phyloP scores from a whole-genome alignment of 2,797 vertebrate genomes.

The Helarctos malayanus region DNA sequence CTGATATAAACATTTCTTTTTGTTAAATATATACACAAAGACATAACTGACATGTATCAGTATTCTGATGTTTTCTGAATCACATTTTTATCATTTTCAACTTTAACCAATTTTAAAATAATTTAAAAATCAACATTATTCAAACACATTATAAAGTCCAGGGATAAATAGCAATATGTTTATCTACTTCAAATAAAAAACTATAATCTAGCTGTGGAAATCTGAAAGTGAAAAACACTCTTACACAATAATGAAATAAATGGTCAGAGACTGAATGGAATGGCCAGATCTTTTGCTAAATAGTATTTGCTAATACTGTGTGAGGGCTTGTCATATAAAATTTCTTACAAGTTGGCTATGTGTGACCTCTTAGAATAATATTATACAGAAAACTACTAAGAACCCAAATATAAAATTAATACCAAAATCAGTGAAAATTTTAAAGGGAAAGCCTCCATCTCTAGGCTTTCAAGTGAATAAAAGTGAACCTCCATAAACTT shows the following conservation, averaged over 20 bases:
- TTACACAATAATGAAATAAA: conserved; percentile 40
- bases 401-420: conserved; percentile 61
- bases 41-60: background rate
- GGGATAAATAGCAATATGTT: background rate
- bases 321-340: background rate
- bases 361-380: conserved; percentile 52
- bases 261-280: conserved; percentile 2
- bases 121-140: conserved; percentile 62
- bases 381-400: conserved; percentile 60
- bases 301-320: conserved; percentile 51
- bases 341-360: background rate
- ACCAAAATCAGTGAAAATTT: conserved; percentile 53
- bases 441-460: background rate
- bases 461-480: background rate
- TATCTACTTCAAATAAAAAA: conserved; percentile 70
- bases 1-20: conserved; percentile 2
- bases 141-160: conserved; percentile 26
- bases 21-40: conserved; percentile 42
- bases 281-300: conserved; percentile 13
- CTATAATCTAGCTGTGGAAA: conserved; percentile 11
- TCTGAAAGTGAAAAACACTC: conserved; percentile 54
- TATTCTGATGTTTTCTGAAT: conserved; percentile 7
- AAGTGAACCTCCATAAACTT: conserved; percentile 54
- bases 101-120: conserved; percentile 50
- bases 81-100: conserved; percentile 65